These are phyloP conservation scores for Crepidodera aurea DNA, from an alignment of 2,888 invertebrate genomes.

Conservation along the genomic window DNA sequence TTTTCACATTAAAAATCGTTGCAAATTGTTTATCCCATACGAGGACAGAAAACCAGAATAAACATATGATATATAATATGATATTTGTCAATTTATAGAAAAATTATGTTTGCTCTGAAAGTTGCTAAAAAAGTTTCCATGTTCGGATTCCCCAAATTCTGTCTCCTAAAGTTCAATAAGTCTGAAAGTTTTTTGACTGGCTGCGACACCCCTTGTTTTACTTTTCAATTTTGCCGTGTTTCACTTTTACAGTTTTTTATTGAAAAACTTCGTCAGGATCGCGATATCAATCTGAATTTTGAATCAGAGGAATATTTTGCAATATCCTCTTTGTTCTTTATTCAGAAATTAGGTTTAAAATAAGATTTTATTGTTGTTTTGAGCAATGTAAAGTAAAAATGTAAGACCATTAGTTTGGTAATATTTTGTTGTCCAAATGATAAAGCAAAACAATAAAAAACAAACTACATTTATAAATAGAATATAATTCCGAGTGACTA, in stretches of 20 bases:
- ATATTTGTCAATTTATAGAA: no score
- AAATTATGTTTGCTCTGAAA: neutral
- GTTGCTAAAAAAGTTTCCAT: neutral
- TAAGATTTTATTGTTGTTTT: no score
- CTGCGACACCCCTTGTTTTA: conserved; percentile 15
- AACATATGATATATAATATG: no score
- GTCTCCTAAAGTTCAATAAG: conserved; percentile 21
- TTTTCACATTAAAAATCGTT: no score
- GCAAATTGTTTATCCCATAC: no score
- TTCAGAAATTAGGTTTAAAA: no score
- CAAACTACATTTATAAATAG: neutral
- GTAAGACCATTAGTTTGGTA: no score
- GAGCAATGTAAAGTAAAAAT: no score
- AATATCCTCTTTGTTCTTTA: no score
- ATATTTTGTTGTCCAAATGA: neutral
- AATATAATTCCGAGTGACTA: conserved; percentile 13
- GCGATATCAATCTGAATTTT: neutral
- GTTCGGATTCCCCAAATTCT: conserved; percentile 19
- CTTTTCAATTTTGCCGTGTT: conserved; percentile 13
- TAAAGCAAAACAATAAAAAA: neutral
- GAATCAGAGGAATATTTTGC: no score
- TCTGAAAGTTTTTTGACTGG: conserved; percentile 22
- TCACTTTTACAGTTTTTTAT: conserved; percentile 9
- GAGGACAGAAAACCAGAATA: no score
- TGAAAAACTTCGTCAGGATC: conserved; percentile 3